Base-by-base conservation (phyloP, 2,888 invertebrate genomes). In the Cataglyphis livida region DNA sequence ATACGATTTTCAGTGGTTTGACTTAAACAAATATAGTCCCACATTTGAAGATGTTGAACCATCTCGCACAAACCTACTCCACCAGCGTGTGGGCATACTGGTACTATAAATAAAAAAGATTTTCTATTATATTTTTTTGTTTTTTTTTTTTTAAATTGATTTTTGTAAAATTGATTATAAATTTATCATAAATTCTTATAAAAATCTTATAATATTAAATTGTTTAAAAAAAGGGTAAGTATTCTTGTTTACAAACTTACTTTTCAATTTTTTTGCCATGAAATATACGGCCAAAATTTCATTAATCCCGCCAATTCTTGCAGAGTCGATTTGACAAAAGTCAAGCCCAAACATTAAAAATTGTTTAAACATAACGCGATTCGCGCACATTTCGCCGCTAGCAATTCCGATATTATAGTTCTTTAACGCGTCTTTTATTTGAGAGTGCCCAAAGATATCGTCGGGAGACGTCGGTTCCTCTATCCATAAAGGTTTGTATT, bases 381-480 rank as follows among this genome's bases (percentile, higher is more conserved):
- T 99, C 44, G 97, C 97, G 94, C 98, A 98, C 97, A 98, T 97
- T 95, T 99, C 98, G 0, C 98, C 99, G 0, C 98, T 98, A 0
- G 98, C 99, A 54, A 99, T 98, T 3, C 97, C 97, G 85, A 98
- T 98, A 10, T 97, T 97, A 59, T 96, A 95, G 0, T 97, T 97
- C 87, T 96, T 95, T 25, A 97, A 94, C 76, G 97, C 98, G 92
- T 97, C 96, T 0, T 98, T 96, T 87, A 98, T 98, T 70, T 96
- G 95, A 0, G 97, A 97, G 94, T 98, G 98, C 0, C 98, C 98
- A n/a, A 98, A 94, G 3, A 98, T 95, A 93, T 99, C 99, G 93
- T 99, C 98, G 0, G 98, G 98, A 3, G 97, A 97, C 0, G 98
- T 99, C 0, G 98, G 98, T 92, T 99, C 98, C 94, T 99, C 98